These are phyloP conservation scores for Dolichallabes microphthalmus DNA, from an alignment of 2,113 vertebrate species.

Conservation along the genomic window DNA sequence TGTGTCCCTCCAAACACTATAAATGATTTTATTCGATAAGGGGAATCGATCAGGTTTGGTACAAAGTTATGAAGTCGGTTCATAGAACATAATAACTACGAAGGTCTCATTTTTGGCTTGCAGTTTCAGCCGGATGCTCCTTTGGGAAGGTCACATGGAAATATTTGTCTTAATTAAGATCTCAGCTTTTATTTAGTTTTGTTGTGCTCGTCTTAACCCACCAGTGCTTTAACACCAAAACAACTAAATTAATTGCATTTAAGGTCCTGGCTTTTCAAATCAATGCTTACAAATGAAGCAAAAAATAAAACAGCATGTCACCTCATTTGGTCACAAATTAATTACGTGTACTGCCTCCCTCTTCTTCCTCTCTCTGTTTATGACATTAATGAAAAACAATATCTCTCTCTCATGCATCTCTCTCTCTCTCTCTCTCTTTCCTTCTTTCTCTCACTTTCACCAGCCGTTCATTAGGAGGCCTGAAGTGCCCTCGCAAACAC, in stretches of 20 bases:
- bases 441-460: conserved; percentile 40
- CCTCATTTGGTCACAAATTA: conserved; percentile 48
- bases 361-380: conserved; percentile 22
- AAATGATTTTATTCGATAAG: conserved; percentile 42
- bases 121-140: conserved; percentile 3
- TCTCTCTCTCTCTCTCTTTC: conserved; percentile 22
- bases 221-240: conserved; percentile 21
- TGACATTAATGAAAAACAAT: conserved; percentile 20
- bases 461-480: conserved; percentile 79
- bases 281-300: conserved; percentile 45
- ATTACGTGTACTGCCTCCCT: conserved; percentile 35
- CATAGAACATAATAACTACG: conserved; percentile 8
- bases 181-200: conserved; percentile 24
- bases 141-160: not conserved
- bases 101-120: conserved; percentile 26
- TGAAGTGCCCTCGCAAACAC: conserved; percentile 76
- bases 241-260: conserved; percentile 43
- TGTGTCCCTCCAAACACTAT: conserved; percentile 19
- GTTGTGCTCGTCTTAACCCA: conserved; percentile 25
- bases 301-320: conserved; percentile 48
- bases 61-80: conserved; percentile 21
- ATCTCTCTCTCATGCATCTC: conserved; percentile 16
- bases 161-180: conserved; percentile 41
- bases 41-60: conserved; percentile 41
- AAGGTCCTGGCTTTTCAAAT: conserved; percentile 45